Conservation (phyloP, 1,140 invertebrate genomes). For the Bombus terrestris region DNA sequence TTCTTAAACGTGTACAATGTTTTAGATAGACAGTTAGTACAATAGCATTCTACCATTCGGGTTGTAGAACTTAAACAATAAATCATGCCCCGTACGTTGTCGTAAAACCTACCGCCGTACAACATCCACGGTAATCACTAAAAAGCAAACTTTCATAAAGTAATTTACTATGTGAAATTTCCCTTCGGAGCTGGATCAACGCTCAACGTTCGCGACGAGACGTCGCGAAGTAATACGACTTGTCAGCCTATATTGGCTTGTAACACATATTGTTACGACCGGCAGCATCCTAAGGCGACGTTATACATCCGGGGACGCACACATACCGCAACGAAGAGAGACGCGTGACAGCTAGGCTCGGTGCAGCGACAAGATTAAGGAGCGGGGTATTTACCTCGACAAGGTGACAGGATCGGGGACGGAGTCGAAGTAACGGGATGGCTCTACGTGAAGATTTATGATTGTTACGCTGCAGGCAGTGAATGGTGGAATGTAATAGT, state of each 20-base stretch:
- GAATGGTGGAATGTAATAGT: conserved; percentile 67
- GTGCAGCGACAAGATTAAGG: conserved; percentile 69
- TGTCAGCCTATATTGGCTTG: conserved; percentile 41
- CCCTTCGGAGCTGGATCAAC: background rate
- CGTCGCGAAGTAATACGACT: conserved; percentile 18
- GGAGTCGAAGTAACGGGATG: conserved; percentile 63
- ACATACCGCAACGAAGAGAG: conserved; percentile 51
- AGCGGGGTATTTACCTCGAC: conserved; percentile 68
- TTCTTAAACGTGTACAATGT: too few relatives aligned
- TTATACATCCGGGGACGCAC: conserved; percentile 42
- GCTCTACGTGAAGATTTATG: conserved; percentile 67
- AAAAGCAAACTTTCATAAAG: background rate
- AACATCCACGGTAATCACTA: background rate
- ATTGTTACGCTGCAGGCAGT: conserved; percentile 60
- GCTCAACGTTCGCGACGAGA: background rate
- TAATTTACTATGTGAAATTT: background rate
- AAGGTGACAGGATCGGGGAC: conserved; percentile 63
- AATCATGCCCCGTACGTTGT: background rate
- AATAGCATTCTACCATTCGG: too few relatives aligned
- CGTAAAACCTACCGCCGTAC: background rate
- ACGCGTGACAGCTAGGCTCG: conserved; percentile 57
- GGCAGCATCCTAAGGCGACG: conserved; percentile 32
- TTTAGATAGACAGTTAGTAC: too few relatives aligned
- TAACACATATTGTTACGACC: conserved; percentile 42
- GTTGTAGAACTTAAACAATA: background rate